Percentiles rank a stretch among this genome's conserved stretches.
phyloP scores from a whole-genome alignment of 2,113 vertebrate species.

The Oreotrochilus melanogaster region DNA sequence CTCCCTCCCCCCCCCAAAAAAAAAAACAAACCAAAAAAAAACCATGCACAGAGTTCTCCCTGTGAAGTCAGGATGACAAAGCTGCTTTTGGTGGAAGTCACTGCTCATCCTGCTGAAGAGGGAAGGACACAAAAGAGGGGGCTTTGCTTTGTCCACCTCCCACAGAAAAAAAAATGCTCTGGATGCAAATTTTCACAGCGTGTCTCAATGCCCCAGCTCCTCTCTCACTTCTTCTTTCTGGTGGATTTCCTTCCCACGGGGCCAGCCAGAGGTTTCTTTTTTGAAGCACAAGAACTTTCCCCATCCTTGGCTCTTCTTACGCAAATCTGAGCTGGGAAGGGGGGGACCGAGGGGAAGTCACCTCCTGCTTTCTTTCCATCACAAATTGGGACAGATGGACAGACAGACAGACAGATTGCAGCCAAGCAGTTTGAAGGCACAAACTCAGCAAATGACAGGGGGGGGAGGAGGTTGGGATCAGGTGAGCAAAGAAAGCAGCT shows the following conservation, averaged over 20 bases:
- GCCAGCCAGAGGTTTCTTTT: background rate
- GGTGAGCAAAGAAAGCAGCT: background rate
- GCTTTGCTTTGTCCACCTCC: fast-evolving
- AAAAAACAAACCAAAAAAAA: background rate
- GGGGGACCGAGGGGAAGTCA: background rate
- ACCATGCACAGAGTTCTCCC: background rate
- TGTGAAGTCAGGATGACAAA: background rate
- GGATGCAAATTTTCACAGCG: background rate
- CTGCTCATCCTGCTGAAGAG: background rate
- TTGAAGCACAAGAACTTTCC: background rate
- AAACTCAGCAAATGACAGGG: background rate
- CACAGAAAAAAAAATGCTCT: background rate
- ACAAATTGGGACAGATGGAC: background rate
- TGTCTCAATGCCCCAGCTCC: fast-evolving
- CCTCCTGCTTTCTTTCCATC: fast-evolving
- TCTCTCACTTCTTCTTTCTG: constrained; percentile 31
- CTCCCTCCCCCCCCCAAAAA: background rate
- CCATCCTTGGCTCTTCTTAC: background rate
- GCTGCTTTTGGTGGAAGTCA: background rate
- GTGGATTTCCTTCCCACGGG: background rate
- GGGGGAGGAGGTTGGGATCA: background rate
- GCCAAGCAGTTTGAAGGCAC: fast-evolving
- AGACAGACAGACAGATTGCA: background rate
- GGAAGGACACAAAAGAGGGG: fast-evolving
- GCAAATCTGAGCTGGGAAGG: background rate